Conservation (phyloP, 1,140 invertebrate species). For the Diprion similis region DNA sequence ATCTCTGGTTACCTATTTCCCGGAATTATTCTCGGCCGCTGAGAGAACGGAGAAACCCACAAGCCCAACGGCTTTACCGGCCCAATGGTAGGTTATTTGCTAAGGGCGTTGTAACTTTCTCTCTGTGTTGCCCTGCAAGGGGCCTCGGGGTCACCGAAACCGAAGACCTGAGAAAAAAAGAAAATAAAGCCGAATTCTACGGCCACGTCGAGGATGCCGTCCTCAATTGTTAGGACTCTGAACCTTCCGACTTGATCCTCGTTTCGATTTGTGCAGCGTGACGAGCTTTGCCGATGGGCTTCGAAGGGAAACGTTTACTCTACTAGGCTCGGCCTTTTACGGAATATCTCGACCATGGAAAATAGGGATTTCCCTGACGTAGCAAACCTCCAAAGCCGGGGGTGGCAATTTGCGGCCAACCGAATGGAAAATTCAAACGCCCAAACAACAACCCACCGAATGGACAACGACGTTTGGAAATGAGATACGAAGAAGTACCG, state of each 20-base stretch:
- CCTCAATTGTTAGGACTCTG: no score
- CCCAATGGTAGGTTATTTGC: neutral
- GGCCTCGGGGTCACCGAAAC: neutral
- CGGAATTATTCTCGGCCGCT: neutral
- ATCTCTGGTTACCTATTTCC: neutral
- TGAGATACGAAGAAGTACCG: no score
- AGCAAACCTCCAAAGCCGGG: neutral
- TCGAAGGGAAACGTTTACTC: no score
- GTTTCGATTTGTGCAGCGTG: no score
- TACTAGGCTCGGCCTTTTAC: no score
- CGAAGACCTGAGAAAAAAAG: neutral
- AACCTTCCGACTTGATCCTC: no score
- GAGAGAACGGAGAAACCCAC: neutral
- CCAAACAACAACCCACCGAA: no score
- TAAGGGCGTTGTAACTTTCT: neutral
- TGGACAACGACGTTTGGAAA: no score
- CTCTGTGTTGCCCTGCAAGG: neutral
- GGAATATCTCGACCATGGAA: neutral
- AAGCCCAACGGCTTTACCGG: neutral
- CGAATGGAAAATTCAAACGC: no score
- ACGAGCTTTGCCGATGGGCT: no score
- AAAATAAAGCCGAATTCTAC: no score
- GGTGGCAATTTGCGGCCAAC: neutral
- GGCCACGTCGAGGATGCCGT: no score
- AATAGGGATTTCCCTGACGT: neutral